These are phyloP conservation scores for Callipepla californica DNA, from an alignment of 2,113 vertebrate species.

Conservation along the genomic window DNA sequence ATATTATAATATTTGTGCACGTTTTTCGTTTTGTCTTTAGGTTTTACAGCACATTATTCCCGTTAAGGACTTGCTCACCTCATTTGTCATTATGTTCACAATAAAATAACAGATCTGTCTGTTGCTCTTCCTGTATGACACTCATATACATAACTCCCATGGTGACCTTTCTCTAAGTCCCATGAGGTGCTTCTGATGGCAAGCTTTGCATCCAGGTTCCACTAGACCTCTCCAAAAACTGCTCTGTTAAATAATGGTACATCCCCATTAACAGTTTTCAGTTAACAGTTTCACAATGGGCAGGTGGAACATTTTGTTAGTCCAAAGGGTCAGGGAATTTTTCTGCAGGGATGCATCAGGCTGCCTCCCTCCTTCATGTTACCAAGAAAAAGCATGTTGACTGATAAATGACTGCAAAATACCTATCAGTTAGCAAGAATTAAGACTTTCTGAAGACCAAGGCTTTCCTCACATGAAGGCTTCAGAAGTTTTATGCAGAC, in stretches of 20 bases:
- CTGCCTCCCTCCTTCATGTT: background rate
- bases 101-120: background rate
- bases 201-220: background rate
- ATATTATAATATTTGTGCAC: background rate
- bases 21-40: background rate
- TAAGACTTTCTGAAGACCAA: background rate
- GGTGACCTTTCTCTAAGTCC: background rate
- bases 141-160: background rate
- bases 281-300: background rate
- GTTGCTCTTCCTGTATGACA: background rate
- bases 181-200: background rate
- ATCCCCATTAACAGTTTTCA: background rate
- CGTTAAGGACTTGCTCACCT: background rate
- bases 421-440: accelerated
- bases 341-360: background rate
- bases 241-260: background rate
- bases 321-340: background rate
- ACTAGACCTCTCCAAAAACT: background rate
- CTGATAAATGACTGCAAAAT: background rate
- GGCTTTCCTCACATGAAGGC: background rate
- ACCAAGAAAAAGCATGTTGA: accelerated
- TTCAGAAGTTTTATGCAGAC: background rate
- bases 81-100: background rate
- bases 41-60: slow-evolving; percentile 9
- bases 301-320: background rate